These are phyloP conservation scores for Perccottus glenii DNA, from an alignment of 2,113 vertebrate species.

Conservation along the genomic window DNA sequence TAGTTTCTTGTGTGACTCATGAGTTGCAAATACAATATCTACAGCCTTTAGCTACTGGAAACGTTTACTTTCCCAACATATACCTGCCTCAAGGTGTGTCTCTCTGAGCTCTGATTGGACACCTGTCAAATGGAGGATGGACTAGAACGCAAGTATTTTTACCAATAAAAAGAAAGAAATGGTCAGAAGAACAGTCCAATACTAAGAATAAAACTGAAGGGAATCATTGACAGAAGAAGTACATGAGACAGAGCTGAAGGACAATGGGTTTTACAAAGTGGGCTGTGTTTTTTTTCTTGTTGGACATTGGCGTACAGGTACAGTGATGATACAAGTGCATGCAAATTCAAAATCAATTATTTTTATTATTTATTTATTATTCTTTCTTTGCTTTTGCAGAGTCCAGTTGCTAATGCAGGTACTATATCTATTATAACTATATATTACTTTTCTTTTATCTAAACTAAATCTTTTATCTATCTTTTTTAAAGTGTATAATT, in stretches of 20 bases:
- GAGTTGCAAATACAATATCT: slow-evolving; percentile 35
- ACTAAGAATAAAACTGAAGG: slow-evolving; percentile 18
- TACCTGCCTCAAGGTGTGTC: slow-evolving; percentile 26
- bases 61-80: slow-evolving; percentile 14
- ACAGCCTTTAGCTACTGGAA: slow-evolving; percentile 20
- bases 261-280: slow-evolving; percentile 50
- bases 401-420: background rate
- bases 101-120: slow-evolving; percentile 44
- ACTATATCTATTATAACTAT: background rate
- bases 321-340: slow-evolving; percentile 15
- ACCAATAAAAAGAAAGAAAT: slow-evolving; percentile 29
- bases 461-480: no score
- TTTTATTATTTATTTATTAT: background rate
- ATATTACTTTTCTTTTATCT: no score
- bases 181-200: slow-evolving; percentile 34
- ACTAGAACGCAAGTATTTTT: slow-evolving; percentile 46
- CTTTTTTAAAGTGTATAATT: no score
- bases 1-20: background rate
- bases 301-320: slow-evolving; percentile 73
- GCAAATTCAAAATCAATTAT: background rate
- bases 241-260: slow-evolving; percentile 27
- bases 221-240: slow-evolving; percentile 9
- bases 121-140: slow-evolving; percentile 48
- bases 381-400: background rate
- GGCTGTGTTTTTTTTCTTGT: slow-evolving; percentile 54